These are phyloP conservation scores for Phytoseiulus persimilis DNA, from an alignment of 2,888 invertebrate genomes.

Conservation along the genomic window DNA sequence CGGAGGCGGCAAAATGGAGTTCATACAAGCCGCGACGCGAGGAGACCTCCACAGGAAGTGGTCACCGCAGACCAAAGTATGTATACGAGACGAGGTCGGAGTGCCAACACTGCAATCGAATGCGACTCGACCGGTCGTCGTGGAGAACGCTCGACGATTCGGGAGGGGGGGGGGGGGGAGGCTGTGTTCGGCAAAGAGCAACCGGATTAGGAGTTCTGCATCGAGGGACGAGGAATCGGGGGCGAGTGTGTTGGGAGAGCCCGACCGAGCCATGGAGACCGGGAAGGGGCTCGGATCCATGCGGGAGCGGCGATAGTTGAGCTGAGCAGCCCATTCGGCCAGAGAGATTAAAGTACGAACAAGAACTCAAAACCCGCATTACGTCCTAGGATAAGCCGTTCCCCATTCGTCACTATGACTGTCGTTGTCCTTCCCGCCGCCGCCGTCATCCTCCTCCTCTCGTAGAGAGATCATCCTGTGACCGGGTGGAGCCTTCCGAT, in stretches of 20 bases:
- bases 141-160: background rate
- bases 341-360: conserved; percentile 38
- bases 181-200: background rate
- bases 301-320: background rate
- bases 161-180: too few relatives aligned
- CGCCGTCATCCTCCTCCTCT: too few relatives aligned
- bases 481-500: too few relatives aligned
- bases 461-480: too few relatives aligned
- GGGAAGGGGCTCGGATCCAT: background rate
- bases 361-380: conserved; percentile 14
- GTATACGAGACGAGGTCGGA: too few relatives aligned
- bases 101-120: too few relatives aligned
- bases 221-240: background rate
- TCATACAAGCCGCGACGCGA: too few relatives aligned
- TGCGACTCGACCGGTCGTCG: background rate
- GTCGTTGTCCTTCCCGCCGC: background rate
- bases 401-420: background rate
- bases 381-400: background rate
- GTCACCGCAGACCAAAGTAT: too few relatives aligned
- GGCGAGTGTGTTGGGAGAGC: background rate
- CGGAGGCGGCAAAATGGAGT: background rate
- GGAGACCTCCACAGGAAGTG: too few relatives aligned
- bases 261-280: background rate
- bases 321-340: conserved; percentile 18
- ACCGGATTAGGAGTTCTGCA: conserved; percentile 10